These are phyloP conservation scores for Blastobasis lacticolella DNA, from an alignment of 2,888 invertebrate species.

Conservation along the genomic window DNA sequence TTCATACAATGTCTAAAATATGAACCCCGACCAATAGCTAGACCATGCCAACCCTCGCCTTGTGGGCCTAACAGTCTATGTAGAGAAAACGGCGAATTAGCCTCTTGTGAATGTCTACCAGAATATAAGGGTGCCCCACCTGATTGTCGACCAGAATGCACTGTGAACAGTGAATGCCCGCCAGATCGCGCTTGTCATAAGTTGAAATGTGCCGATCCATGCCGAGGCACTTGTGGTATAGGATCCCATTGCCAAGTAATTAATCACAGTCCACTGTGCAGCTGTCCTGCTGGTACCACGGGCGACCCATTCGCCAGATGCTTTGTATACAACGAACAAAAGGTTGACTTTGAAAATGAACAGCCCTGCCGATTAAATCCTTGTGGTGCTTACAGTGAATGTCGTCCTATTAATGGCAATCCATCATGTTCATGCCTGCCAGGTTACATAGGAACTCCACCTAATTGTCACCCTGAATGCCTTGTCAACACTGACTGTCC, in stretches of 20 bases:
- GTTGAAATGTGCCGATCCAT: conserved; percentile 86
- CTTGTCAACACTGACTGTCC: conserved; percentile 87
- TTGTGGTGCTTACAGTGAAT: conserved; percentile 88
- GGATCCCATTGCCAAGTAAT: conserved; percentile 83
- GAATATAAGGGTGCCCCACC: conserved; percentile 82
- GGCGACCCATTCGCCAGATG: conserved; percentile 80
- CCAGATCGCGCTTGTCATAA: conserved; percentile 83
- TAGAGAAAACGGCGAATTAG: conserved; percentile 80
- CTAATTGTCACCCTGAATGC: conserved; percentile 89
- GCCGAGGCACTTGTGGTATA: conserved; percentile 81
- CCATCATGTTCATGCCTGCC: conserved; percentile 86
- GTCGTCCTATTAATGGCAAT: conserved; percentile 79
- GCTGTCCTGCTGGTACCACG: conserved; percentile 77
- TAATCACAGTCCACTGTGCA: conserved; percentile 87
- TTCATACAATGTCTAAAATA: conserved; percentile 54
- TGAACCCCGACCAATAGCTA: conserved; percentile 43
- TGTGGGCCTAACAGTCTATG: conserved; percentile 87
- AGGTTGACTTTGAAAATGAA: conserved; percentile 24
- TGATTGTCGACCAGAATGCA: conserved; percentile 84
- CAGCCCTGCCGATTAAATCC: conserved; percentile 85
- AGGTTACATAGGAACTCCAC: conserved; percentile 83
- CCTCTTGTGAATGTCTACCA: conserved; percentile 82
- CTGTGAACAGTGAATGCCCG: conserved; percentile 84
- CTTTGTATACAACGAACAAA: conserved; percentile 35
- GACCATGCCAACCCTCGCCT: conserved; percentile 83